Conservation (phyloP, 2,113 vertebrate genomes). For the Beaufortia kweichowensis region DNA sequence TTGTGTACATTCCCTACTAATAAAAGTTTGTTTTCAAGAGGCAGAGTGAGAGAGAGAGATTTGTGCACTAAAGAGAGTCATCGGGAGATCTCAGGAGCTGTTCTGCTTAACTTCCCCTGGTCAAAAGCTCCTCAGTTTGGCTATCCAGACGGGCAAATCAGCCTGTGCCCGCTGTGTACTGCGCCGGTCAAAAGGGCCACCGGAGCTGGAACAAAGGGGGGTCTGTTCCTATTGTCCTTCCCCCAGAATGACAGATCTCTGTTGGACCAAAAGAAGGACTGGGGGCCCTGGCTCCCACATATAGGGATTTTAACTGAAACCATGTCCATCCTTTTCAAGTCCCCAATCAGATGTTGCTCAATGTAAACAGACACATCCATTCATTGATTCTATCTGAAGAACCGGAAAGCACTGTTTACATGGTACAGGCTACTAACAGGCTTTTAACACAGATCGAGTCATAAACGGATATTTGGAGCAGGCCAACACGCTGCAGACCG, state of each 20-base stretch:
- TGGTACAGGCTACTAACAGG: slow-evolving; percentile 66
- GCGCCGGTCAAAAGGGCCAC: slow-evolving; percentile 87
- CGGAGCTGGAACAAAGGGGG: slow-evolving; percentile 88
- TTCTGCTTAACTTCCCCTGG: slow-evolving; percentile 82
- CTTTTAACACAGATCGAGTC: slow-evolving; percentile 66
- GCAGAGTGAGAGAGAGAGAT: slow-evolving; percentile 7
- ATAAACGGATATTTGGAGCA: slow-evolving; percentile 59
- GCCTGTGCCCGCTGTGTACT: slow-evolving; percentile 83
- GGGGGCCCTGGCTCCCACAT: slow-evolving; percentile 60
- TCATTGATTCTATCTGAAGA: slow-evolving; percentile 69
- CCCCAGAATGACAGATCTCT: slow-evolving; percentile 73
- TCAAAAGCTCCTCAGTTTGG: slow-evolving; percentile 83
- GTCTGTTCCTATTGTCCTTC: slow-evolving; percentile 89
- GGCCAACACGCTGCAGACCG: slow-evolving; percentile 37
- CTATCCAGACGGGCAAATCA: slow-evolving; percentile 77
- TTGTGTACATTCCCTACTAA: slow-evolving; percentile 27
- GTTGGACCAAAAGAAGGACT: slow-evolving; percentile 59
- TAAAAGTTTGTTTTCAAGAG: slow-evolving; percentile 36
- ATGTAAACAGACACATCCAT: slow-evolving; percentile 75
- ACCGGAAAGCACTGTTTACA: slow-evolving; percentile 72
- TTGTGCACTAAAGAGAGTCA: slow-evolving; percentile 20
- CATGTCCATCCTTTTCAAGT: slow-evolving; percentile 67
- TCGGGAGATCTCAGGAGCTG: slow-evolving; percentile 40
- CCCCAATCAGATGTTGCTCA: slow-evolving; percentile 63
- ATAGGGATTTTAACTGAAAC: slow-evolving; percentile 62